Conservation (phyloP, 2,888 invertebrate species). For the Melanostoma mellinum region DNA sequence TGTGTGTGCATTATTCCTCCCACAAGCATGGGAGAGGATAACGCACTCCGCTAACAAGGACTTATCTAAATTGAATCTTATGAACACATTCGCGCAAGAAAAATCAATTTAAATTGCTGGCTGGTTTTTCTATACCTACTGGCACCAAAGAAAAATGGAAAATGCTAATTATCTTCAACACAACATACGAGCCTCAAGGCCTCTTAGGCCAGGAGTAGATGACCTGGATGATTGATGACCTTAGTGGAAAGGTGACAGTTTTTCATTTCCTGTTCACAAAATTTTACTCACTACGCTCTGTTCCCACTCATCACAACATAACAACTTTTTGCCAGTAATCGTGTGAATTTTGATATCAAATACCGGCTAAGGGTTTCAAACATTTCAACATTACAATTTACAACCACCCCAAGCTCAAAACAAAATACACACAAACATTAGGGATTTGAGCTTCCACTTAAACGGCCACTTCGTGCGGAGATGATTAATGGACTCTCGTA, state of each 20-base stretch:
- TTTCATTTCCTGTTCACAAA: conserved; percentile 54
- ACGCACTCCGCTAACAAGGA: neutral
- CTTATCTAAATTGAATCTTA: conserved; percentile 63
- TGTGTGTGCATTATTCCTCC: no score
- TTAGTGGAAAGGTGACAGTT: conserved; percentile 44
- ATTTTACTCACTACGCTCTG: neutral
- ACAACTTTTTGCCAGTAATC: neutral
- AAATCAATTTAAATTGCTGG: conserved; percentile 45
- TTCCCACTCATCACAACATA: neutral
- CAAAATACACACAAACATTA: conserved; percentile 1
- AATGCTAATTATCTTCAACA: conserved; percentile 48
- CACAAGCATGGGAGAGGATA: no score
- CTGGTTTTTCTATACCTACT: conserved; percentile 7
- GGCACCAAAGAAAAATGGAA: neutral
- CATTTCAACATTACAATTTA: no score
- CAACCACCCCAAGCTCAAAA: no score
- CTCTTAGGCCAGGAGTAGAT: conserved; percentile 3
- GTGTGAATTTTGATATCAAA: conserved; percentile 22
- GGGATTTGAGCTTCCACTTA: conserved; percentile 38
- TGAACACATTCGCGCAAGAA: conserved; percentile 16
- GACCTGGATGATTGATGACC: conserved; percentile 58
- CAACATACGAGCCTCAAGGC: neutral
- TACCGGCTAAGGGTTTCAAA: neutral
- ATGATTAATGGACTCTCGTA: conserved; percentile 53
- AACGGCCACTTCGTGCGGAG: conserved; percentile 32